A percentile compares a stretch with the other conserved stretches of the same genome.
Evolutionary conservation across 1,140 invertebrate species (phyloP).

Genomic region (Papilio polyxenes): DNA sequence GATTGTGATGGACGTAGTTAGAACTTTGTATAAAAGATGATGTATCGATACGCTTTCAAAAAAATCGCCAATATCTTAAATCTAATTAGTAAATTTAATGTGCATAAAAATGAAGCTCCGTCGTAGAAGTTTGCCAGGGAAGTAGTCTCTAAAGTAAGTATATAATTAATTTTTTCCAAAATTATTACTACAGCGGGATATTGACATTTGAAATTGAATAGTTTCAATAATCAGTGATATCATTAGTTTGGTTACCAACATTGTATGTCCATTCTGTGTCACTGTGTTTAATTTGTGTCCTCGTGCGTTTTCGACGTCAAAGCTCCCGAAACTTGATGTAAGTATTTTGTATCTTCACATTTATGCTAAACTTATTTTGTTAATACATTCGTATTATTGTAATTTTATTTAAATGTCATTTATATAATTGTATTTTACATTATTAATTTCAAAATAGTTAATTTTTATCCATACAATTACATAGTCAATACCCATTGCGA

Average conservation of each 20-base stretch:
- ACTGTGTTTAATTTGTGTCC: background rate
- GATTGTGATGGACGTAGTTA: background rate
- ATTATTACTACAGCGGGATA: background rate
- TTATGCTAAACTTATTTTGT: conserved; percentile 2
- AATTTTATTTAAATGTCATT: background rate
- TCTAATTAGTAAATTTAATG: conserved; percentile 1
- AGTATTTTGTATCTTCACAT: conserved; percentile 1
- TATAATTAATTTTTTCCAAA: background rate
- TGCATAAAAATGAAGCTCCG: conserved; percentile 11
- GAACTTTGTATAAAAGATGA: conserved; percentile 16
- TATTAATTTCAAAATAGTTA: background rate
- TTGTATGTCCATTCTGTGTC: background rate
- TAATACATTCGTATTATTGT: background rate
- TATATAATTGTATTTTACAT: background rate
- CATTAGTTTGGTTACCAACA: background rate
- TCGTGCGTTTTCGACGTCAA: background rate
- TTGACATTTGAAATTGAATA: background rate
- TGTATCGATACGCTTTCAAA: background rate
- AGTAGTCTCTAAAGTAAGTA: background rate
- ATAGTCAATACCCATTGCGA: background rate
- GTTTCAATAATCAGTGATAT: background rate
- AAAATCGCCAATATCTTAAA: conserved; percentile 17
- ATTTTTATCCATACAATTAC: background rate
- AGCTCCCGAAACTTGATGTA: background rate
- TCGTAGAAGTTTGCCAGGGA: conserved; percentile 1